These are phyloP conservation scores for Scaptomyza polygonia DNA, from an alignment of 2,888 invertebrate species.

Conservation along the genomic window DNA sequence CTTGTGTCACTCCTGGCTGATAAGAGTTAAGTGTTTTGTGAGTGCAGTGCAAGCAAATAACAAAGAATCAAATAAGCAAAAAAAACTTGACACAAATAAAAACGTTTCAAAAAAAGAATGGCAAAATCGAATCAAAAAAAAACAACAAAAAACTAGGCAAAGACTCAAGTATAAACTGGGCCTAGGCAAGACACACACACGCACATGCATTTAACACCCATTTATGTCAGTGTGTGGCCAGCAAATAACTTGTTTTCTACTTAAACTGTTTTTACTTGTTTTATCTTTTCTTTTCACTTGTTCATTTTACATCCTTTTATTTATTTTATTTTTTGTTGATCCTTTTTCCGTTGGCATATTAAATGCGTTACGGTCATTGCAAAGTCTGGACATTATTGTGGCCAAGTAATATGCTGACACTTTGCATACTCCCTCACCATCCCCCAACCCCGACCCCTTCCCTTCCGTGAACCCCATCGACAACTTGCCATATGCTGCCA, in stretches of 20 bases:
- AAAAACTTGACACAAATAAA: conserved; percentile 6
- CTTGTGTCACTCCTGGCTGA: conserved; percentile 14
- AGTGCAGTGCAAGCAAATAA: conserved; percentile 37
- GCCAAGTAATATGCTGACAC: conserved; percentile 29
- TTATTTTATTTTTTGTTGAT: conserved; percentile 20
- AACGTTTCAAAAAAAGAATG: conserved; percentile 18
- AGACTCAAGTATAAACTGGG: conserved; percentile 35
- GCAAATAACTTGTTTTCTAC: conserved; percentile 69
- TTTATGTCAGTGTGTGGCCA: conserved; percentile 31
- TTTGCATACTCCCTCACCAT: conserved; percentile 3
- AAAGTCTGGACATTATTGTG: conserved; percentile 57
- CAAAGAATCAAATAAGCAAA: conserved; percentile 1
- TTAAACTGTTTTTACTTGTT: conserved; percentile 53
- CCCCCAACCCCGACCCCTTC: no score
- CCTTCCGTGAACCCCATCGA: background rate
- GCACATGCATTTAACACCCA: conserved; percentile 18
- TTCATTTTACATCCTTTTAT: conserved; percentile 5
- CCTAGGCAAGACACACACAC: conserved; percentile 39
- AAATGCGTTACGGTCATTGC: conserved; percentile 34
- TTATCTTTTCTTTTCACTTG: conserved; percentile 3
- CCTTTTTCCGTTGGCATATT: conserved; percentile 45
- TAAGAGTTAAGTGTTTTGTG: conserved; percentile 29
- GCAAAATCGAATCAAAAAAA: no score
- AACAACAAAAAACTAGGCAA: conserved; percentile 7
- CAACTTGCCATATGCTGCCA: conserved; percentile 65